phyloP scores from a whole-genome alignment of 2,113 vertebrate genomes.

The Fregetta grallaria region DNA sequence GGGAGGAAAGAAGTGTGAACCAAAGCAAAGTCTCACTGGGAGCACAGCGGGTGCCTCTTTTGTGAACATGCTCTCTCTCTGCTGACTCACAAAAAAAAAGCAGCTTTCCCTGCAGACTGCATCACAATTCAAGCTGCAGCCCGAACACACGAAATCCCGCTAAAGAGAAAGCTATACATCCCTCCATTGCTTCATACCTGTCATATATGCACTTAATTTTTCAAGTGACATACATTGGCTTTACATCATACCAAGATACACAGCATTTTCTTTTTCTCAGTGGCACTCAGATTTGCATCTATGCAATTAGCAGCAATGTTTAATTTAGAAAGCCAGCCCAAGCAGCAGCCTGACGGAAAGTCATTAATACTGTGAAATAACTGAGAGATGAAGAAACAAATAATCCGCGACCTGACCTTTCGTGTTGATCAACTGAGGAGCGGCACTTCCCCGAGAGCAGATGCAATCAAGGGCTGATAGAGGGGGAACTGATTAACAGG shows the following conservation, averaged over 20 bases:
- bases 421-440: neutral
- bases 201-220: neutral
- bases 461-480: neutral
- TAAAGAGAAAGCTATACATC: neutral
- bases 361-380: neutral
- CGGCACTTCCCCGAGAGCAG: neutral
- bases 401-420: neutral
- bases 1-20: neutral
- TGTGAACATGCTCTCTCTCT: neutral
- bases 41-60: rapidly evolving
- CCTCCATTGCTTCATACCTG: neutral
- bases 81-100: neutral
- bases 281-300: neutral
- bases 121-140: neutral
- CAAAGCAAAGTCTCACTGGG: neutral
- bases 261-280: neutral
- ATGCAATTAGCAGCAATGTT: neutral
- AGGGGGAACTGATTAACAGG: neutral
- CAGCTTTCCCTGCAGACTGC: neutral
- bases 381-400: neutral
- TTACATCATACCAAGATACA: rapidly evolving
- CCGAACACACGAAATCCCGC: neutral
- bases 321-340: neutral
- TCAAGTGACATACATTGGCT: neutral
- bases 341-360: neutral